phyloP scores from a whole-genome alignment of 1,140 invertebrate species.

The Plodia interpunctella region DNA sequence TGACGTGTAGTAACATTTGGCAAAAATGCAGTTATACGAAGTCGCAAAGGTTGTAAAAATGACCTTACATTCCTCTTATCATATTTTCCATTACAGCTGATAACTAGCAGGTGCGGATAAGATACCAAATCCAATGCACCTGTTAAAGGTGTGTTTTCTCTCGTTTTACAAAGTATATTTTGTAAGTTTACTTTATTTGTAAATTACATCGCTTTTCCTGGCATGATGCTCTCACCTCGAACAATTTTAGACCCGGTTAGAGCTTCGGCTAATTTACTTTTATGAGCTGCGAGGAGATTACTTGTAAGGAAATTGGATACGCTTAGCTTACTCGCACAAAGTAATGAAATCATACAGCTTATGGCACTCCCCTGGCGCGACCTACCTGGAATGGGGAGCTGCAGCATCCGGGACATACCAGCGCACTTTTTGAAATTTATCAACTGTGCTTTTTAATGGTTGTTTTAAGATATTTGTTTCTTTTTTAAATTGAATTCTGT shows the following conservation, averaged over 20 bases:
- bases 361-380: not conserved
- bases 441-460: not conserved
- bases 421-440: not conserved
- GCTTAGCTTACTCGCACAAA: constrained; percentile 15
- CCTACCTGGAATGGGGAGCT: not conserved
- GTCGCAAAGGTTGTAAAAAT: too few relatives aligned
- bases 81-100: not conserved
- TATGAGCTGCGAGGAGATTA: constrained; percentile 35
- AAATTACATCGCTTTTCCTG: not conserved
- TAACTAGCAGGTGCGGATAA: constrained; percentile 7
- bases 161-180: not conserved
- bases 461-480: too few relatives aligned
- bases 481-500: too few relatives aligned
- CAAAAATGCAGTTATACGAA: too few relatives aligned
- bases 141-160: not conserved
- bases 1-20: too few relatives aligned
- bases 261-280: constrained; percentile 36
- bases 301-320: constrained; percentile 28
- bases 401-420: not conserved
- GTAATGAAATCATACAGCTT: constrained; percentile 20
- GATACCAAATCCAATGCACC: not conserved
- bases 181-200: constrained; percentile 12
- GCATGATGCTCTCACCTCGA: constrained; percentile 10
- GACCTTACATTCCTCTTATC: too few relatives aligned
- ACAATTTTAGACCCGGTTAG: constrained; percentile 20